Evolutionary conservation across 2,113 vertebrate genomes (phyloP), one percentile per base, ranked within the genome.

Genomic region (Mesoclemmys tuberculata): DNA sequence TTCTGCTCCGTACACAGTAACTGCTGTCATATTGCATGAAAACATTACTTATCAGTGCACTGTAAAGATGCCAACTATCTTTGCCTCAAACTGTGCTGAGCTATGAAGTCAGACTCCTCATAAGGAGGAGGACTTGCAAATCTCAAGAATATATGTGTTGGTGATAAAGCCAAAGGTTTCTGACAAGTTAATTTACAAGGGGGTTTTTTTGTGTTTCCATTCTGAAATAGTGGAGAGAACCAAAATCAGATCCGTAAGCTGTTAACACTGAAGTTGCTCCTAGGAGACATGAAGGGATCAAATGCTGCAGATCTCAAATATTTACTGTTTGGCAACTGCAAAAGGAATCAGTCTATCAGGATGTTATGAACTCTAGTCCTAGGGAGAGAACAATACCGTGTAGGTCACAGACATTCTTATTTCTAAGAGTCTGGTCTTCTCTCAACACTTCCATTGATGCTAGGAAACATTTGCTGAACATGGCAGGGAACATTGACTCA

Each of bases 51-150:
- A 96, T 97, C 95, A 95, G 87, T 93, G 94, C 94, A 95, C 97
- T 97, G 97, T 98, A 97, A 96, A 98, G 96, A 97, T 97, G 98
- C 98, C 98, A 98, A 86, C 94, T 97, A 91, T 97, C 98, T 97
- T 94, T 97, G 98, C 95, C 97, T 98, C 98, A 97, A 82, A 96
- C 97, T 97, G 97, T 97, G 97, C 95, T 95, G 97, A 98, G 94
- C 91, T 75, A 96, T 98, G 97, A 98, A 98, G 97, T 96, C 94
- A 98, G 97, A 93, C 96, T 98, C 97, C 97, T 97, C 88, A 95
- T 56, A 87, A 91, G 88, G 74, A 94, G 88, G 91, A 96, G 26
- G 54, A 87, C 96, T 95, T 96, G 96, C 95, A 97, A 96, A 97
- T 98, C 98, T 97, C 97, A 92, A 93, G 54, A 97, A 97, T 97